Percentiles rank a stretch among this genome's conserved stretches.
Conservation (phyloP, 2,113 vertebrate species). For the human (Homo sapiens) region DNA sequence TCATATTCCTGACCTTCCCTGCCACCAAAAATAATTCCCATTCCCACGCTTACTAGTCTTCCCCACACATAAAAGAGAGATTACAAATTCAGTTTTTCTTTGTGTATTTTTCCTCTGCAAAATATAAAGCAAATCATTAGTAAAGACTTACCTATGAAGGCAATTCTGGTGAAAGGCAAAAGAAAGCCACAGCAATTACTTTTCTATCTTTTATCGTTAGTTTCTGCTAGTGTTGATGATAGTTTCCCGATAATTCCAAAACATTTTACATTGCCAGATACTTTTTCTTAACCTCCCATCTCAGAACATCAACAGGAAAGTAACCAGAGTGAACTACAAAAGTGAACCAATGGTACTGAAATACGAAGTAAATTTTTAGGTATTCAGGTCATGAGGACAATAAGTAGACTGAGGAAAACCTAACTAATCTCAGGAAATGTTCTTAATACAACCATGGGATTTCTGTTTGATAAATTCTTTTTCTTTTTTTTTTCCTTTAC, state of each 20-base stretch:
- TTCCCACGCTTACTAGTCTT: background rate
- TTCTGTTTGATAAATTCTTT: background rate
- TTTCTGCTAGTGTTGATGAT: background rate
- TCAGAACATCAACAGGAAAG: background rate
- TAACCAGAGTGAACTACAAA: background rate
- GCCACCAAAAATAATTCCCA: background rate
- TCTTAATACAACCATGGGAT: background rate
- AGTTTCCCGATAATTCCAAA: background rate
- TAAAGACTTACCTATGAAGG: background rate
- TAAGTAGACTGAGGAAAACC: background rate
- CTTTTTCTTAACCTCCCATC: background rate
- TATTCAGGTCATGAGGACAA: background rate
- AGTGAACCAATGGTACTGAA: background rate
- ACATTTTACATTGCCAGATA: background rate
- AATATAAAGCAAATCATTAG: background rate
- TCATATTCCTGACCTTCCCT: background rate
- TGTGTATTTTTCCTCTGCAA: background rate
- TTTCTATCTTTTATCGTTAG: background rate
- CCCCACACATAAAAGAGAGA: background rate
- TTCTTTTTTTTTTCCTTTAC: background rate
- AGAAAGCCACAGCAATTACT: background rate
- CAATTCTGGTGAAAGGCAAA: background rate
- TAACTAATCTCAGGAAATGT: background rate
- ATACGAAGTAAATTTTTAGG: background rate
- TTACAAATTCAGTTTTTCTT: background rate